Base-by-base conservation (phyloP, 2,888 invertebrate species). In the Periphyllus acericola region DNA sequence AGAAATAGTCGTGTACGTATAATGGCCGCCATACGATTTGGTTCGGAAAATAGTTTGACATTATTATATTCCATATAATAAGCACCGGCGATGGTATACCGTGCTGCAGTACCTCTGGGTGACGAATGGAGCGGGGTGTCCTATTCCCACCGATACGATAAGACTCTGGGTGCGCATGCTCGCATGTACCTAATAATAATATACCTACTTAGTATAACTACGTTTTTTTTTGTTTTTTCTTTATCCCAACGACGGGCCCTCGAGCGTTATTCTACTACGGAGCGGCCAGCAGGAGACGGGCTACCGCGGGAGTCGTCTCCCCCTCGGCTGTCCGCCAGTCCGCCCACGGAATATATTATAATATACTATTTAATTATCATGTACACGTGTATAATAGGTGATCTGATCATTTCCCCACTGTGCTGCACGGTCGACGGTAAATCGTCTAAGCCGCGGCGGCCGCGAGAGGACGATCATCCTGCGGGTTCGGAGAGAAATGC, bases 261-360 rank as follows among this genome's bases (percentile, higher is more conserved):
- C 71, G 71, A 29, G 71, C 29, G 17, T 11, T 46, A 66, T 14
- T 46, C 14, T 1, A 8, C 68, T 40, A 3, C 14, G 14, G 1
- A 11, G 0, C 14, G 14, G 1, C 2, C 46, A 1, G 14, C 71
- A 11, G 17, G 60, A 29, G 68, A 29, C 29, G 8, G 68, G 29
- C 71, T 29, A 17, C 29, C 71, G 17, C 71, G 17, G 17, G 71
- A 29, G 29, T 17, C 32, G 9, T 17, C 32, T 71, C 29, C 32
- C 8, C 66, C 14, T 46, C 46, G 14, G 46, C 11, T 11, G 2
- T 14, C 46, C 32, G 4, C 71, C 1, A 32, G 71, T 71, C 71
- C 71, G 71, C 71, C 71, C 32, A 71, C 71, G 71, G 71, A 71
- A 71, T 71, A 71, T 29, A 21, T 60, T 60, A 68, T n/a, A 68